Evolutionary conservation across 2,888 invertebrate species (phyloP), one percentile per base, ranked within the genome.

Genomic region (Nemotelus pantherinus): DNA sequence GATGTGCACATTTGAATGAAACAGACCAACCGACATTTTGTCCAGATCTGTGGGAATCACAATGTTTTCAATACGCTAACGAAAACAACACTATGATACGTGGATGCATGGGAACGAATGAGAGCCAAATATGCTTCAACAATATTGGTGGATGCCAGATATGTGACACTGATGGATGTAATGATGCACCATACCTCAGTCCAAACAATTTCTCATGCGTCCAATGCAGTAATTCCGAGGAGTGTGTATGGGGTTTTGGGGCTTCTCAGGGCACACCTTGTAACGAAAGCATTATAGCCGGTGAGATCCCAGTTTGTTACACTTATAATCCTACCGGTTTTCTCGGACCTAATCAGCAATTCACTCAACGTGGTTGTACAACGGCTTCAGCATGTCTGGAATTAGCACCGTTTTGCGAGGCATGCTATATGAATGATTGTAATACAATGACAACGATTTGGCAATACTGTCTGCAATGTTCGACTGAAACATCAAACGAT

Each of bases 51-150:
- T 25, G 25, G 25, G 25, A 25, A 25, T 25, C 25, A 25, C 25
- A 25, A 25, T 25, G 25, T 25, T 25, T 25, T 25, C 25, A 25
- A 25, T 25, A 25, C 25, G 25, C 25, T 50, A 81, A 79, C 10
- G 75, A 78, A 0, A 80, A 75, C 47, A 80, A 77, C 4, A n/a
- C 53, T 50, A 82, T 84, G 81, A 65, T 58, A 39, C 82, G 84
- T 6, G 84, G 84, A 47, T 84, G 84, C 76, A 64, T 79, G 3
- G 83, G 84, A 0, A 82, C 83, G 71, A 41, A 47, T 5, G 70
- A 55, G 9, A 71, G 72, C 76, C 83, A 82, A 3, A 80, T 80
- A 43, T 84, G 84, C 75, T 44, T 85, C 67, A 53, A 84, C 47
- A 79, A 45, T 4, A 77, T 77, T 0, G 78, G 76, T 0, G 79